A percentile compares a stretch with the other conserved stretches of the same genome.
Conservation (phyloP, 2,797 vertebrate species). For the Lagocephalus sceleratus region DNA sequence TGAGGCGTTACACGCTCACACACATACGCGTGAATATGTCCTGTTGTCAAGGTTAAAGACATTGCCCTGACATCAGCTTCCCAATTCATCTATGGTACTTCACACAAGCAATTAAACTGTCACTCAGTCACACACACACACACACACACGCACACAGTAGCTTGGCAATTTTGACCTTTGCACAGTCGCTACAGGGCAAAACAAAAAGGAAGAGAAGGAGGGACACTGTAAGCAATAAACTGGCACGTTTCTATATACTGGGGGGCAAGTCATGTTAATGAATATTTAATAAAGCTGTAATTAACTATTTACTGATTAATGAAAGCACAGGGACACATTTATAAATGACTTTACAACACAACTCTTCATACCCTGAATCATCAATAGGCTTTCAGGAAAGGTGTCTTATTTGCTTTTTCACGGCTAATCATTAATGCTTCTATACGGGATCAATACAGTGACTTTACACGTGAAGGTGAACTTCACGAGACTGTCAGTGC, state of each 20-base stretch:
- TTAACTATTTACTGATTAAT: conserved; percentile 35
- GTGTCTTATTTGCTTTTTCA: neutral
- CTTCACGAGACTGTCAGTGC: neutral
- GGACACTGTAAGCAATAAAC: conserved; percentile 20
- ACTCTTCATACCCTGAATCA: too few species aligned
- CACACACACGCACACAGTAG: conserved; percentile 14
- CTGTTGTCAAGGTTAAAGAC: conserved; percentile 47
- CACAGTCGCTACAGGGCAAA: conserved; percentile 16
- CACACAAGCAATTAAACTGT: conserved; percentile 41
- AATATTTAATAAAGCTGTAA: conserved; percentile 42
- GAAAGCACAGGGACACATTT: conserved; percentile 20
- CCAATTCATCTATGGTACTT: conserved; percentile 27
- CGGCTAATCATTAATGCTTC: conserved; percentile 12
- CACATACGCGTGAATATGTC: conserved; percentile 7
- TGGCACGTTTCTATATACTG: conserved; percentile 20
- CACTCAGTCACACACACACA: conserved; percentile 15
- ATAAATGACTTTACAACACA: neutral
- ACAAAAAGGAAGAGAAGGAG: conserved; percentile 1
- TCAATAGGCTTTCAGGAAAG: too few species aligned
- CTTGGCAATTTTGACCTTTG: conserved; percentile 44
- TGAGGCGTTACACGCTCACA: neutral
- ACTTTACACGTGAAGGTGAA: conserved; percentile 11
- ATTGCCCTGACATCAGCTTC: conserved; percentile 38
- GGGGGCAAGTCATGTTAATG: conserved; percentile 34
- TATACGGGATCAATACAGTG: conserved; percentile 12